Evolutionary conservation across 23 tunicate genomes (phyloP).

Genomic region (Trididemnum clinides): DNA sequence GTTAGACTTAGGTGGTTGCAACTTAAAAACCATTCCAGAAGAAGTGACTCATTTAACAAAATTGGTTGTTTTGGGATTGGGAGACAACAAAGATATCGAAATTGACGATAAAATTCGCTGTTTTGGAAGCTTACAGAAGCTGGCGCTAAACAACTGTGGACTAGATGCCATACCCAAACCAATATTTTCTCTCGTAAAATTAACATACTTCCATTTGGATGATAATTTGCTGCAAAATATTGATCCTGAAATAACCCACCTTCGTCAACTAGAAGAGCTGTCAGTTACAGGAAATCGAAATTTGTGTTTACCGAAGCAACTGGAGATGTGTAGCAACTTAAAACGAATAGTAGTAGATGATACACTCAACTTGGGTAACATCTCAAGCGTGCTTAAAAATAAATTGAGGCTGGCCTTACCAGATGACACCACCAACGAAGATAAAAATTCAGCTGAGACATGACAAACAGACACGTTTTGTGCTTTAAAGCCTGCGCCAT

Average conservation of each 20-base stretch:
- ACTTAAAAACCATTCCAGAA: constrained; percentile 68
- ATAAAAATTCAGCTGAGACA: no score
- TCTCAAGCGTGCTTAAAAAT: constrained; percentile 54
- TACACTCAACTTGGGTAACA: constrained; percentile 30
- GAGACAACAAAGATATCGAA: constrained; percentile 75
- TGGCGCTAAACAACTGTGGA: constrained; percentile 78
- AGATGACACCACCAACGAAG: neutral
- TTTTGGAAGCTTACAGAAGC: constrained; percentile 77
- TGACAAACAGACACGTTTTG: no score
- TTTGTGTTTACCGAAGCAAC: constrained; percentile 65
- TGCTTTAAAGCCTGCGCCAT: no score
- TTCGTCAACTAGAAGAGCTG: constrained; percentile 74
- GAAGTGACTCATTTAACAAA: constrained; percentile 80
- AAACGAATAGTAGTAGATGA: constrained; percentile 73
- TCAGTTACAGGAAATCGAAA: constrained; percentile 80
- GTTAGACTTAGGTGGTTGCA: constrained; percentile 94
- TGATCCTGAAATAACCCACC: constrained; percentile 67
- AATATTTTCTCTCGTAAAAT: constrained; percentile 58
- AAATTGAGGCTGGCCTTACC: constrained; percentile 38
- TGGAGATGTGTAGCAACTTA: constrained; percentile 67
- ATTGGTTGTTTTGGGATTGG: constrained; percentile 81
- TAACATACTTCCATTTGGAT: constrained; percentile 84
- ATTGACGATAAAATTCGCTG: constrained; percentile 82
- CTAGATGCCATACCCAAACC: constrained; percentile 56
- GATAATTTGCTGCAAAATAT: constrained; percentile 48